A percentile compares a stretch with the other conserved stretches of the same genome.
phyloP scores from a whole-genome alignment of 1,140 invertebrate species.

The Zaprionus lachaisei region DNA sequence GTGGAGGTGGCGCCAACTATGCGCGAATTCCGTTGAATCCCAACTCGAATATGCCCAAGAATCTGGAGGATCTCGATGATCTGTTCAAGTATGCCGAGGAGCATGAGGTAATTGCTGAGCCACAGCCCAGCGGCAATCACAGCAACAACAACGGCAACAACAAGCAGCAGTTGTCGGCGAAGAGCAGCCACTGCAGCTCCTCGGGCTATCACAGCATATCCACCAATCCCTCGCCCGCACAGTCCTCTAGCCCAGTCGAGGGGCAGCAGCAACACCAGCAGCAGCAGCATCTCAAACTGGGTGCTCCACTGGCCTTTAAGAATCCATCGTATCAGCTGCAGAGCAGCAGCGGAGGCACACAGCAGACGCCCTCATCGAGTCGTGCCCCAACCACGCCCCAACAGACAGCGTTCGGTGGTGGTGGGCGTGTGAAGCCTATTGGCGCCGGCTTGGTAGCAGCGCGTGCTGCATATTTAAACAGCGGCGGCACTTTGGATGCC shows the following conservation, averaged over 20 bases:
- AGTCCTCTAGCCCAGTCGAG: conserved; percentile 95
- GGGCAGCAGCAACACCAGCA: conserved; percentile 86
- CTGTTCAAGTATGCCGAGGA: conserved; percentile 89
- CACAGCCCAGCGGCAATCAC: conserved; percentile 9
- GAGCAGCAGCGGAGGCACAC: conserved; percentile 16
- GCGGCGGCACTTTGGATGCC: conserved; percentile 62
- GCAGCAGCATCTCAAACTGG: conserved; percentile 85
- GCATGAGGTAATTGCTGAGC: conserved; percentile 86
- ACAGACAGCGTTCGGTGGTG: conserved; percentile 25
- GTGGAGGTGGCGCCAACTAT: conserved; percentile 83
- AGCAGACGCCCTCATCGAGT: conserved; percentile 19
- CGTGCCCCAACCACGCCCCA: conserved; percentile 31
- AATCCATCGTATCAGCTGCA: conserved; percentile 94
- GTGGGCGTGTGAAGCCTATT: conserved; percentile 58
- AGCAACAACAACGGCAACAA: conserved; percentile 75
- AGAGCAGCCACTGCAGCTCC: conserved; percentile 92
- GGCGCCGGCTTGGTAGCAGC: conserved; percentile 73
- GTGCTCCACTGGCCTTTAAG: conserved; percentile 91
- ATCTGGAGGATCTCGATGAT: conserved; percentile 90
- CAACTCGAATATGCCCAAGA: conserved; percentile 85
- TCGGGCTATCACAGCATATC: conserved; percentile 96
- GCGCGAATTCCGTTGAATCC: conserved; percentile 77
- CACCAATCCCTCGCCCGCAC: conserved; percentile 89
- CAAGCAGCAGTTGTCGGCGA: conserved; percentile 86
- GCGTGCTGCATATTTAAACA: conserved; percentile 73